These are phyloP conservation scores for Philopedon plagiatum DNA, from an alignment of 2,888 invertebrate species.

Conservation along the genomic window DNA sequence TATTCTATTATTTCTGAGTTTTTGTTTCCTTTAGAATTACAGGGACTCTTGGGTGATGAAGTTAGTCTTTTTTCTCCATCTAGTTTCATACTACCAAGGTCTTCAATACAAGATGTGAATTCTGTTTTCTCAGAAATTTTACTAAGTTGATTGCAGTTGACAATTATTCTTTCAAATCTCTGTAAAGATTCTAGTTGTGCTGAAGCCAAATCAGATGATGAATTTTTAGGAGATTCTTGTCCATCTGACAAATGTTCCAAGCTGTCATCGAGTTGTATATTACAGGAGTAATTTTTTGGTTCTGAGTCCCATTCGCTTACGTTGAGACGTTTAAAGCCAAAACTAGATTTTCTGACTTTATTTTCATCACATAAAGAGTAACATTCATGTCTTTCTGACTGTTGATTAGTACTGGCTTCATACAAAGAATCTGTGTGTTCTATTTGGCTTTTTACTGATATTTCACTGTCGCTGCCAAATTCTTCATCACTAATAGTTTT, in stretches of 20 bases:
- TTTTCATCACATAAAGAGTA: not conserved
- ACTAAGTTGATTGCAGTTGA: conserved; percentile 18
- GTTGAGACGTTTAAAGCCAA: not conserved
- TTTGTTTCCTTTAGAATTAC: not conserved
- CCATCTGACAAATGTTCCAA: not conserved
- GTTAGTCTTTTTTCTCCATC: not conserved
- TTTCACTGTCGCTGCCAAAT: not conserved
- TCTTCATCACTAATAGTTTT: not conserved
- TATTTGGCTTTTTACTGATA: not conserved
- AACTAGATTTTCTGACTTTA: not conserved
- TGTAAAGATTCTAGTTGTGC: not conserved
- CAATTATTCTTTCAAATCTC: conserved; percentile 10
- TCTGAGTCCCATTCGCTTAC: not conserved
- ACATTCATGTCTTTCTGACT: not conserved
- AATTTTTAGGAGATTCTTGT: not conserved
- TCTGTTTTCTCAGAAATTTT: conserved; percentile 36
- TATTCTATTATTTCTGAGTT: not conserved
- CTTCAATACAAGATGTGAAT: conserved; percentile 1
- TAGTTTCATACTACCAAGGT: not conserved
- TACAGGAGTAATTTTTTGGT: not conserved
- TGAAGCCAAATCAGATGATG: not conserved
- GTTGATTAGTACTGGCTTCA: not conserved
- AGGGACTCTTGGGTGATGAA: not conserved
- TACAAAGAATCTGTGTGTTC: conserved; percentile 18
- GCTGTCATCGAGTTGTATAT: not conserved